Evolutionary conservation across 2,888 invertebrate species (phyloP), one percentile per base, ranked within the genome.

Genomic region (Drosophila quinaria): DNA sequence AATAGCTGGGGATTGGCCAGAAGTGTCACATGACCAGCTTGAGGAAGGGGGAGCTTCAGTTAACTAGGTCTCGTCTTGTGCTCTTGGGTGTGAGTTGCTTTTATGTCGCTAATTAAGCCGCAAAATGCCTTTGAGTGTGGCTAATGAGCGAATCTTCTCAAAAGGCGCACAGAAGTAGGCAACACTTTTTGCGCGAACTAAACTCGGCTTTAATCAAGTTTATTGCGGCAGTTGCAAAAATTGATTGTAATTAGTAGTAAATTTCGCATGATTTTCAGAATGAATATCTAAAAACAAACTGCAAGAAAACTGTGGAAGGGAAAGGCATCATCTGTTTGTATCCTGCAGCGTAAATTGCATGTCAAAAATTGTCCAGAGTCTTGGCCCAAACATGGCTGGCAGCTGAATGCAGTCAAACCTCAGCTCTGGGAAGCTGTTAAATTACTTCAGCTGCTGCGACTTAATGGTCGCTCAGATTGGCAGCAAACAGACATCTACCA

Each of bases 391-490:
- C 31, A 37, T 15, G 22, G 8, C 52, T 50, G 49, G 8, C 49
- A 49, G 58, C 25, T 55, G 39, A 60, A 29, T 66, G 62, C 37
- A 59, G 63, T 62, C 41, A 39, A 51, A 51, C 63, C 66, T 55
- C 50, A 61, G 55, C 55, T 74, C 64, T 58, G 56, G 49, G 52
- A 39, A 74, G 74, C 76, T 62, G 58, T 59, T 69, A 76, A 79
- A 87, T 87, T 74, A 73, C 71, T 77, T 50, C 80, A 74, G 72
- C 55, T 81, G 76, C 80, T 87, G 71, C 46, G 88, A 70, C 71
- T 87, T 83, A 83, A 83, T 83, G 82, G 83, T 52, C 71, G 71
- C 61, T 67, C 80, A 67, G 86, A 83, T 83, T 83, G 83, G 83
- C 83, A 87, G 88, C 82, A 70, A 81, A 77, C 88, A 83, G 85